phyloP scores from a whole-genome alignment of 2,888 invertebrate species.

The Myopa testacea region DNA sequence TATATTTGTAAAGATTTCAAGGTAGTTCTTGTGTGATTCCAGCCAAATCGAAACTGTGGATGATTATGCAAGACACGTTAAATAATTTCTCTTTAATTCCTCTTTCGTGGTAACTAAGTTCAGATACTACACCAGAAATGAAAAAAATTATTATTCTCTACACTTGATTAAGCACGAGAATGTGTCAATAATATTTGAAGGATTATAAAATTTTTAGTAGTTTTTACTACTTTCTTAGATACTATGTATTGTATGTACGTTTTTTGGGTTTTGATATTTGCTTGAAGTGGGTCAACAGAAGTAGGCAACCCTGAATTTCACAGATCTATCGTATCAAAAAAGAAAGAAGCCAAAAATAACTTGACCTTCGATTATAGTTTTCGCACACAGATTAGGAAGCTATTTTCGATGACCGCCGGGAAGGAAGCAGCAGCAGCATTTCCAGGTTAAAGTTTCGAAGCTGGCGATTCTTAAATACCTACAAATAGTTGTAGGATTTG shows the following conservation, averaged over 20 bases:
- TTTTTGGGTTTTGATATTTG: neutral
- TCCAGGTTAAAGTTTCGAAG: neutral
- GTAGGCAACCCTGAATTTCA: slow-evolving; percentile 25
- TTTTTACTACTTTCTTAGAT: neutral
- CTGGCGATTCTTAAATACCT: neutral
- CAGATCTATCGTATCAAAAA: neutral
- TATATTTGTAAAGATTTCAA: too few species aligned
- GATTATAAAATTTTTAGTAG: neutral
- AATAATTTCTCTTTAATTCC: neutral
- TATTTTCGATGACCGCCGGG: neutral
- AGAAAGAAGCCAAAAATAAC: neutral
- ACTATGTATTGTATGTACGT: neutral
- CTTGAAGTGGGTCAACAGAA: slow-evolving; percentile 2
- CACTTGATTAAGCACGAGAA: neutral
- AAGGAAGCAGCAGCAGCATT: neutral
- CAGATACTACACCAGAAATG: neutral
- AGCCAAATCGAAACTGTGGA: too few species aligned
- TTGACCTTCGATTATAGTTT: neutral
- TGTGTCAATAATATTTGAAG: neutral
- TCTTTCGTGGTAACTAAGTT: neutral
- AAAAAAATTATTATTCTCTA: neutral
- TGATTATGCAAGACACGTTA: too few species aligned
- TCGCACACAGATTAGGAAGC: neutral
- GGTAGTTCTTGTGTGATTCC: too few species aligned
- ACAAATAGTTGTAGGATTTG: too few species aligned